phyloP scores from a whole-genome alignment of 2,888 invertebrate species.

The Lepidonotus clava region DNA sequence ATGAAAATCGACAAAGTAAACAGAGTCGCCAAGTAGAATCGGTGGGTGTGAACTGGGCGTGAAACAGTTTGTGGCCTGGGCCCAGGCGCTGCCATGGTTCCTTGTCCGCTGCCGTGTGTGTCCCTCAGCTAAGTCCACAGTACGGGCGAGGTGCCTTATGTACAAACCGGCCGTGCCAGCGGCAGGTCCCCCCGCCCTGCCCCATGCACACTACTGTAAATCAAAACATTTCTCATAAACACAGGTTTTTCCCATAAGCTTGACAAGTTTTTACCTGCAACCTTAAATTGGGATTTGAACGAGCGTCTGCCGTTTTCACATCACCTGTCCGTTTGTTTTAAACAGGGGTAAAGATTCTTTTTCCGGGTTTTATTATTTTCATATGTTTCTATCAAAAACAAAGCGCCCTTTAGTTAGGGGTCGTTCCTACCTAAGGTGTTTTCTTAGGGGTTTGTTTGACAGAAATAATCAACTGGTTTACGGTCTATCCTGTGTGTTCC shows the following conservation, averaged over 20 bases:
- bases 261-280: neutral
- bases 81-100: neutral
- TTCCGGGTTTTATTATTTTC: no score
- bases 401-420: no score
- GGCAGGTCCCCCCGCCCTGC: neutral
- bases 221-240: slow-evolving; percentile 42
- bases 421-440: no score
- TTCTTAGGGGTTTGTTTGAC: neutral
- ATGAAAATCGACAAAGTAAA: no score
- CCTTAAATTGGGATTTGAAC: no score
- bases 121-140: slow-evolving; percentile 6
- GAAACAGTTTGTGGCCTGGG: neutral
- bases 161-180: neutral
- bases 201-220: neutral
- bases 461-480: neutral
- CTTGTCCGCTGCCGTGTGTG: neutral
- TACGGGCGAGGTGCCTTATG: neutral
- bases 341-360: no score
- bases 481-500: neutral
- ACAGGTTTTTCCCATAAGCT: neutral
- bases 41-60: neutral
- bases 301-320: no score
- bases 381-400: no score
- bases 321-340: no score
- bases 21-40: no score